These are phyloP conservation scores for Heliangelus exortis DNA, from an alignment of 2,797 vertebrate species.

Conservation along the genomic window DNA sequence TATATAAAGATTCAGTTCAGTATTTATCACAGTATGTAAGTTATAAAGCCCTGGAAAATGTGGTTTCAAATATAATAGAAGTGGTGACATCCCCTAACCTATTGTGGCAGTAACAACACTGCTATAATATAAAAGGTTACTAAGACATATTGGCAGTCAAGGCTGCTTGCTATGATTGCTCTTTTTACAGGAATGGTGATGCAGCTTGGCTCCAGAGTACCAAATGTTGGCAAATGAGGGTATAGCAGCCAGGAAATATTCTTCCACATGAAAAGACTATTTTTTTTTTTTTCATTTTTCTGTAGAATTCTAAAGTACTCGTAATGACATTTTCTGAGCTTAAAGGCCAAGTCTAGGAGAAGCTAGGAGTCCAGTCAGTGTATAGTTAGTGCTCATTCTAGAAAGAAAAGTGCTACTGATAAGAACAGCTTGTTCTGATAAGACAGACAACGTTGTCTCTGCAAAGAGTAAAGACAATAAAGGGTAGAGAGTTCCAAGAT, in stretches of 20 bases:
- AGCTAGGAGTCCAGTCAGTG: not conserved
- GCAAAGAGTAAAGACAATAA: not conserved
- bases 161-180: constrained; percentile 22
- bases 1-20: constrained; percentile 30
- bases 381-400: not conserved
- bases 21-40: constrained; percentile 47
- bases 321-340: not conserved
- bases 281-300: not conserved
- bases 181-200: constrained; percentile 21
- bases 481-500: not conserved
- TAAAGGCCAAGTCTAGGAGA: not conserved
- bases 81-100: constrained; percentile 43
- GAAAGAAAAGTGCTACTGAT: not conserved
- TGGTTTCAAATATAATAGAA: constrained; percentile 34
- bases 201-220: not conserved
- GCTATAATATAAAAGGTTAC: constrained; percentile 26
- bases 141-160: constrained; percentile 38
- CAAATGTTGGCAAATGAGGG: not conserved
- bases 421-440: not conserved
- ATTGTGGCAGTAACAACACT: constrained; percentile 32
- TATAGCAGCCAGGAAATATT: not conserved
- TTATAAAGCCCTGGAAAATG: constrained; percentile 48
- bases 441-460: not conserved
- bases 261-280: not conserved
- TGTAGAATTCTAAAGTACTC: not conserved